A percentile compares a stretch with the other conserved stretches of the same genome.
Conservation (phyloP, 2,797 vertebrate species). For the Falco novaeseelandiae region DNA sequence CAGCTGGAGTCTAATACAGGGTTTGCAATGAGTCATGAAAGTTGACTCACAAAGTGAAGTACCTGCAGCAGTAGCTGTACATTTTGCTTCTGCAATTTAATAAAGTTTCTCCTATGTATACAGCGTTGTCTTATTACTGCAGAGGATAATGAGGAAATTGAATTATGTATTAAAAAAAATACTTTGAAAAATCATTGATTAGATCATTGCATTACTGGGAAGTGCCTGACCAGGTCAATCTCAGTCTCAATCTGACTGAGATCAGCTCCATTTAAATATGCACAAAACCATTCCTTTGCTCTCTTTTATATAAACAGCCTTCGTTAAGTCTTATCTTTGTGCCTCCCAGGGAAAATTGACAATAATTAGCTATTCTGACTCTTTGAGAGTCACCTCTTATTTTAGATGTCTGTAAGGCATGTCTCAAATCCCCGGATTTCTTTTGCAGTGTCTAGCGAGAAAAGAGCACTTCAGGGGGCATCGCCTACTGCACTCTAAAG, state of each 20-base stretch:
- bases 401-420: background rate
- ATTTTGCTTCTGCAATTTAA: background rate
- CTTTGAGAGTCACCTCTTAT: background rate
- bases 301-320: background rate
- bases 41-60: background rate
- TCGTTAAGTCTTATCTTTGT: background rate
- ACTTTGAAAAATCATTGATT: background rate
- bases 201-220: background rate
- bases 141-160: background rate
- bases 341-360: background rate
- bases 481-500: background rate
- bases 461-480: background rate
- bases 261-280: background rate
- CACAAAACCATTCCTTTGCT: background rate
- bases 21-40: background rate
- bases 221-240: background rate
- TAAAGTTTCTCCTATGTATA: background rate
- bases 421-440: background rate
- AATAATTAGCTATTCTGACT: background rate
- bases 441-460: background rate
- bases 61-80: background rate
- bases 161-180: background rate
- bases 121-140: background rate
- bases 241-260: background rate
- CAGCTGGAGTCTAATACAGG: background rate